A percentile compares a stretch with the other conserved stretches of the same genome.
These are phyloP conservation scores for Nephrotoma appendiculata DNA, from an alignment of 2,888 invertebrate genomes.

Conservation along the genomic window DNA sequence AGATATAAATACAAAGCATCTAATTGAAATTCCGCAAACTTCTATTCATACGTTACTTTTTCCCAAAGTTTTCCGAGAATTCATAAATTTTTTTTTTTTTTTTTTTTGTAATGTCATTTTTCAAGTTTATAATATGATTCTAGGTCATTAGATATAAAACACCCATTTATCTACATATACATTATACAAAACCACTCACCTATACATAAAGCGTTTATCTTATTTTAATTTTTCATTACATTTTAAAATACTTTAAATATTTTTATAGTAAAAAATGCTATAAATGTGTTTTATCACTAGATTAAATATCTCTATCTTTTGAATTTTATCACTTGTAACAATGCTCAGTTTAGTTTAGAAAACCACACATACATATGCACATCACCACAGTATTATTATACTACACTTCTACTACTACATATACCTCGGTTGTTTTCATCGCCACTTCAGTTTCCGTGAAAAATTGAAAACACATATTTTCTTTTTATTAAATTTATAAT, in stretches of 20 bases:
- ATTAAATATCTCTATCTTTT: neutral
- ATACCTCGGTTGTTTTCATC: neutral
- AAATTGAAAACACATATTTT: neutral
- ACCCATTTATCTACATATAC: neutral
- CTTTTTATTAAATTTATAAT: neutral
- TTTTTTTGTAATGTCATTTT: neutral
- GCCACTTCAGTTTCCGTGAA: neutral
- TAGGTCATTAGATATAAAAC: neutral
- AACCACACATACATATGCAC: neutral
- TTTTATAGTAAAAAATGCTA: neutral
- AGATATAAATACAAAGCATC: neutral
- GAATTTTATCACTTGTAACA: neutral
- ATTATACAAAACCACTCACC: neutral
- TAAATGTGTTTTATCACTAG: neutral
- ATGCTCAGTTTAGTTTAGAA: neutral
- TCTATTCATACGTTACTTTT: neutral
- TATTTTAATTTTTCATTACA: neutral
- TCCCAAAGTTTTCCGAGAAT: neutral
- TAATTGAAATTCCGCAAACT: neutral
- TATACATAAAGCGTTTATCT: neutral
- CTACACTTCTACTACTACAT: neutral
- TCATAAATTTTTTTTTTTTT: neutral
- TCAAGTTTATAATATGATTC: neutral
- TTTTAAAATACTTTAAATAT: neutral
- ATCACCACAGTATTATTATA: neutral